Conservation (phyloP, 2,797 vertebrate species). For the Sebastes hubbsi region DNA sequence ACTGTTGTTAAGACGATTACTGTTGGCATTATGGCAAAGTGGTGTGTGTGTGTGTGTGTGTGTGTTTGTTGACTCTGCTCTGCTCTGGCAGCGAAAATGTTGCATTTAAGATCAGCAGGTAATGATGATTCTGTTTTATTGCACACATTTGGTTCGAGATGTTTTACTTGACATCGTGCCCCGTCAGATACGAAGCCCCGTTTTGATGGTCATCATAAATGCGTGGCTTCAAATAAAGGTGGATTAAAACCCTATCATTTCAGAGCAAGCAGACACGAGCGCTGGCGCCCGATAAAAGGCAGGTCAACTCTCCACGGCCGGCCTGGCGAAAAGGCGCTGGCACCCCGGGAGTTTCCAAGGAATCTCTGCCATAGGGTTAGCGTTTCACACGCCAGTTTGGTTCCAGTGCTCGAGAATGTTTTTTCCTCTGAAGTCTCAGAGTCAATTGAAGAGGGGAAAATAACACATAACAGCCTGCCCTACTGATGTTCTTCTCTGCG, state of each 20-base stretch:
- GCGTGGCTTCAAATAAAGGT: conserved; percentile 60
- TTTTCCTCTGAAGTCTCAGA: conserved; percentile 67
- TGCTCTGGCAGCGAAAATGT: conserved; percentile 32
- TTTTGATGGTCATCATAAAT: conserved; percentile 69
- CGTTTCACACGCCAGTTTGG: conserved; percentile 59
- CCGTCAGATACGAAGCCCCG: conserved; percentile 35
- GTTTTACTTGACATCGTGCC: conserved; percentile 28
- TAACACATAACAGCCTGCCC: conserved; percentile 52
- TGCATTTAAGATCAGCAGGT: conserved; percentile 42
- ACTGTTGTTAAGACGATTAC: conserved; percentile 24
- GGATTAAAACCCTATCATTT: conserved; percentile 64
- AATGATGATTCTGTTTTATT: conserved; percentile 52
- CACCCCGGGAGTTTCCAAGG: conserved; percentile 70
- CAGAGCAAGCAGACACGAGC: conserved; percentile 52
- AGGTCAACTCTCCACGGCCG: conserved; percentile 59
- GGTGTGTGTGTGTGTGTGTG: background rate
- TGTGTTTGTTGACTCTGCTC: conserved; percentile 1
- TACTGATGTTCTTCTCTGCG: conserved; percentile 51
- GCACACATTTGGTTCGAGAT: conserved; percentile 35
- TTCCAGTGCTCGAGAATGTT: conserved; percentile 69
- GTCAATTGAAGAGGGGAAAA: conserved; percentile 66
- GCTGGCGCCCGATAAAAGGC: conserved; percentile 69
- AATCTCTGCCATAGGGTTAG: conserved; percentile 71
- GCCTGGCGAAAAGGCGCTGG: conserved; percentile 55
- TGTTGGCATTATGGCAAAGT: conserved; percentile 24